Conservation (phyloP, 2,113 vertebrate genomes). For the Chelonoidis abingdonii region DNA sequence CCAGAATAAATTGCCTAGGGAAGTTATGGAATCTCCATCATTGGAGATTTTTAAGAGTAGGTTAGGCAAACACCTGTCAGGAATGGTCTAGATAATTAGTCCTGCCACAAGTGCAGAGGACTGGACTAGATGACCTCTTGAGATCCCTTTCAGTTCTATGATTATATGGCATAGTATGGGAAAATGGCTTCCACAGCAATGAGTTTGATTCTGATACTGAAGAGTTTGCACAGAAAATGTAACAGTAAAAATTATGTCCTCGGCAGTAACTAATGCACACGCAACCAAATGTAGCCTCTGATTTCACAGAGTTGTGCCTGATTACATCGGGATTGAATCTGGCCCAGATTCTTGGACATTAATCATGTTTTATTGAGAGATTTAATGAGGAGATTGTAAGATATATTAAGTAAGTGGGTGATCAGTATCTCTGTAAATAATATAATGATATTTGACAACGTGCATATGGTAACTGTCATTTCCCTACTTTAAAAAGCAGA, state of each 20-base stretch:
- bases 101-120: too few species aligned
- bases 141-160: too few species aligned
- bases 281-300: neutral
- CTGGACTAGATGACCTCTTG: too few species aligned
- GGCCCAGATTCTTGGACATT: neutral
- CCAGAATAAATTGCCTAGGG: too few species aligned
- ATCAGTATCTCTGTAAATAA: neutral
- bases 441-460: neutral
- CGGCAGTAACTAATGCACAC: neutral
- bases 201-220: neutral
- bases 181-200: neutral
- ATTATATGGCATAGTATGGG: neutral
- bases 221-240: neutral
- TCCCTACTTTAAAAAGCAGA: neutral
- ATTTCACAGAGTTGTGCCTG: neutral
- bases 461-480: neutral
- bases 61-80: too few species aligned
- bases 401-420: neutral
- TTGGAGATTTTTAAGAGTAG: too few species aligned
- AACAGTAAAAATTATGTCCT: neutral
- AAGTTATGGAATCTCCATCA: too few species aligned
- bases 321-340: neutral
- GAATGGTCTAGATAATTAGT: too few species aligned
- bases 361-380: neutral
- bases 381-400: neutral